A percentile compares a stretch with the other conserved stretches of the same genome.
These are phyloP conservation scores for Steinernema scapterisci DNA, from an alignment of 2,888 invertebrate genomes.

Conservation along the genomic window DNA sequence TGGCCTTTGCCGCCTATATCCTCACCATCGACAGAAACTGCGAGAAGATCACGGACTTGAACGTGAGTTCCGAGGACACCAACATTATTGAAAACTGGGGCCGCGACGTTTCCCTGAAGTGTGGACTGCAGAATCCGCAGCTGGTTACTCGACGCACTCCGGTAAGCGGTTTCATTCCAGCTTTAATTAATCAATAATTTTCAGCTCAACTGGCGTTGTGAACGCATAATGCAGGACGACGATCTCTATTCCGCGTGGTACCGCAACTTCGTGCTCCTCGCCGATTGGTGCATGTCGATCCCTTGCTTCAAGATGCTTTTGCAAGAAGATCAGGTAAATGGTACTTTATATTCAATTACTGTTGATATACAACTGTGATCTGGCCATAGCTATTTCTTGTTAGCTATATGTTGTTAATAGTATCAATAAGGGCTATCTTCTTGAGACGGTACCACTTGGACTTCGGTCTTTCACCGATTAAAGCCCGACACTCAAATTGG, in stretches of 20 bases:
- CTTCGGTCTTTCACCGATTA: too few species aligned
- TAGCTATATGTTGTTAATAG: too few species aligned
- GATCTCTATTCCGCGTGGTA: conserved; percentile 54
- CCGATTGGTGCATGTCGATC: conserved; percentile 59
- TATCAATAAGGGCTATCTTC: too few species aligned
- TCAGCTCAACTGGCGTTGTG: conserved; percentile 50
- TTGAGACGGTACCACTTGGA: too few species aligned
- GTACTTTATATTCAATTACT: neutral
- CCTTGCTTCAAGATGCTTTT: conserved; percentile 51
- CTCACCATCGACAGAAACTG: conserved; percentile 12
- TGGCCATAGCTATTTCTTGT: too few species aligned
- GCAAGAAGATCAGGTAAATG: conserved; percentile 50
- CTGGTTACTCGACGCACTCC: conserved; percentile 48
- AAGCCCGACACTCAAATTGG: too few species aligned
- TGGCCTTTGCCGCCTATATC: conserved; percentile 14
- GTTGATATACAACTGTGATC: too few species aligned
- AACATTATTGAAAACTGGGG: conserved; percentile 50
- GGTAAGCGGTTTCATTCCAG: conserved; percentile 36
- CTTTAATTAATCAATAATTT: conserved; percentile 26
- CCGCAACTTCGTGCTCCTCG: conserved; percentile 54
- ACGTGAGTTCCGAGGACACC: conserved; percentile 33
- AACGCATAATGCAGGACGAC: conserved; percentile 51
- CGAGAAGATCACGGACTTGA: conserved; percentile 8
- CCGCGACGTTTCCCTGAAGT: conserved; percentile 47
- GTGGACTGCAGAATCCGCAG: conserved; percentile 51